These are phyloP conservation scores for Thalpophila matura DNA, from an alignment of 2,888 invertebrate species.

Conservation along the genomic window DNA sequence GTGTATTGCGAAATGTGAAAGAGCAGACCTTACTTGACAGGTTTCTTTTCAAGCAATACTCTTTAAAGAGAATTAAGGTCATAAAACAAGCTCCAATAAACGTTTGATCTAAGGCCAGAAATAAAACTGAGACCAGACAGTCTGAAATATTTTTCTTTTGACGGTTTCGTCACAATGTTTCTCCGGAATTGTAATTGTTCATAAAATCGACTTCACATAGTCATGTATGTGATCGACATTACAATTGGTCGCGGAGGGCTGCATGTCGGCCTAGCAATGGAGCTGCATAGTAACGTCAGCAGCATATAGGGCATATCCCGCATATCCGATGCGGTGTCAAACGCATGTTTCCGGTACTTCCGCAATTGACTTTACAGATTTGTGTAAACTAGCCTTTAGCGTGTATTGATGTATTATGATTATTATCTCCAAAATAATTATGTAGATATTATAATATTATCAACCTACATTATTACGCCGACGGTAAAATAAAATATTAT, in stretches of 20 bases:
- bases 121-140: constrained; percentile 39
- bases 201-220: background rate
- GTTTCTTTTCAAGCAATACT: constrained; percentile 56
- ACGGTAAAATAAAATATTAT: no score
- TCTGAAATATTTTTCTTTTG: constrained; percentile 29
- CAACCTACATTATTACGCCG: no score
- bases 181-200: constrained; percentile 10
- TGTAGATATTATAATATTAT: no score
- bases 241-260: constrained; percentile 31
- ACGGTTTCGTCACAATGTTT: constrained; percentile 26
- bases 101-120: constrained; percentile 50
- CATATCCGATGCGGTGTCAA: constrained; percentile 69
- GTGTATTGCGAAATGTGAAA: constrained; percentile 56
- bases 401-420: constrained; percentile 1
- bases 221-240: constrained; percentile 27
- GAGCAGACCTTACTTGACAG: constrained; percentile 47
- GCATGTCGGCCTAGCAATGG: constrained; percentile 18
- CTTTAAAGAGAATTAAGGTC: constrained; percentile 60
- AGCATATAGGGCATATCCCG: constrained; percentile 62
- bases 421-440: no score
- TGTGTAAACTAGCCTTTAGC: constrained; percentile 52
- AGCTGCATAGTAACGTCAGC: constrained; percentile 60
- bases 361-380: constrained; percentile 65
- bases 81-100: constrained; percentile 59
- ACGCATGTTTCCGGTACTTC: constrained; percentile 66